A percentile compares a stretch with the other conserved stretches of the same genome.
Conservation (phyloP, 1,140 invertebrate species). For the Aphelenchoides avenae region DNA sequence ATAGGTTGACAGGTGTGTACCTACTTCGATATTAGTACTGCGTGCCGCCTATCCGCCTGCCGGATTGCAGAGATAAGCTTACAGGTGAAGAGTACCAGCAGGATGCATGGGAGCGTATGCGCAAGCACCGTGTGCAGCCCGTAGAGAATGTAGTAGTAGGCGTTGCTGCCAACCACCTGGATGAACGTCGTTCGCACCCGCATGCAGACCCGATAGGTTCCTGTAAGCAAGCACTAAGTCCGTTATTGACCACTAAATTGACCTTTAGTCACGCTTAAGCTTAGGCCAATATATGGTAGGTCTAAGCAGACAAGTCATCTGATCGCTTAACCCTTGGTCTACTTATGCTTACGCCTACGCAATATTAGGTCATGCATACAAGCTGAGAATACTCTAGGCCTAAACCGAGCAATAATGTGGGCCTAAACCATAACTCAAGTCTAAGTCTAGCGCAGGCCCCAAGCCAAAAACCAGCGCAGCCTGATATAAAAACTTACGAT, state of each 20-base stretch:
- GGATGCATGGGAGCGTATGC: slow-evolving; percentile 53
- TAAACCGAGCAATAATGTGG: too few species aligned
- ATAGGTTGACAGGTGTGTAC: too few species aligned
- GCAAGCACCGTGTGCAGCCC: slow-evolving; percentile 50
- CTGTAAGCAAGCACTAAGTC: slow-evolving; percentile 37
- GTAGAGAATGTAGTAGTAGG: slow-evolving; percentile 52
- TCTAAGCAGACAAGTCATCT: slow-evolving; percentile 13
- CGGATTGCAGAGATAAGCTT: slow-evolving; percentile 52
- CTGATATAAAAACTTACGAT: slow-evolving; percentile 49
- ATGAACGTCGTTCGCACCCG: slow-evolving; percentile 44
- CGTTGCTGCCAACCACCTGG: slow-evolving; percentile 40
- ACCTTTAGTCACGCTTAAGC: not conserved
- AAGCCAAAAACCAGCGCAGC: too few species aligned
- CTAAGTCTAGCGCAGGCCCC: too few species aligned
- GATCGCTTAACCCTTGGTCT: too few species aligned
- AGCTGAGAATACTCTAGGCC: too few species aligned
- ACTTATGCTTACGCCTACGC: too few species aligned
- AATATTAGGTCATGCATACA: too few species aligned
- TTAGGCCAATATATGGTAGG: not conserved
- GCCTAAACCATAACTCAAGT: too few species aligned
- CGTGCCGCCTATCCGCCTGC: slow-evolving; percentile 50
- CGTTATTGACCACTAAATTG: not conserved
- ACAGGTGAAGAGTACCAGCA: slow-evolving; percentile 56
- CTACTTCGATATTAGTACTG: slow-evolving; percentile 44
- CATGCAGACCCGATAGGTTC: slow-evolving; percentile 41